Percentiles rank a stretch among this genome's conserved stretches.
Evolutionary conservation across 2,797 vertebrate species (phyloP).

Genomic region (Squalus acanthias): DNA sequence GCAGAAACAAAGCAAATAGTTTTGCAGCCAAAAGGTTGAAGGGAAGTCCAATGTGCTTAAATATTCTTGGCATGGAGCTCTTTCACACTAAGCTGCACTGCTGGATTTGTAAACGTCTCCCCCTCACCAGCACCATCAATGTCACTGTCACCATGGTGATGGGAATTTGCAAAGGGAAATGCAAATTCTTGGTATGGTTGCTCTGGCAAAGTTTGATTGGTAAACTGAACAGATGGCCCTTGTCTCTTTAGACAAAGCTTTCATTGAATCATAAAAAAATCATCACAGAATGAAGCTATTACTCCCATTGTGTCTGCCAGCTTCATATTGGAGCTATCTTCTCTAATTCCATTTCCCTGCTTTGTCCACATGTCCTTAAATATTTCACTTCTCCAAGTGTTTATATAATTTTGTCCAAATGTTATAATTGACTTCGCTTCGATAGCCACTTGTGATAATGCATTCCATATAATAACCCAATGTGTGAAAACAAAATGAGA

Average conservation of each 20-base stretch:
- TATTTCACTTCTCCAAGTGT: background rate
- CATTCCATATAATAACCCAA: background rate
- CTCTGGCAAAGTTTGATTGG: background rate
- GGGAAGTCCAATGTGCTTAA: background rate
- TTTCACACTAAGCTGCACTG: background rate
- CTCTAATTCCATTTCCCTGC: background rate
- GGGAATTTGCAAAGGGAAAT: background rate
- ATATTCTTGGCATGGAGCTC: background rate
- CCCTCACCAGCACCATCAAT: background rate
- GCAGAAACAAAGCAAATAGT: slow-evolving; percentile 24
- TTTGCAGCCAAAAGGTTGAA: slow-evolving; percentile 13
- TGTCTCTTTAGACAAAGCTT: background rate
- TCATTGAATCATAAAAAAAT: background rate
- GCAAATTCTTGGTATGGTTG: background rate
- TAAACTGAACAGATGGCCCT: slow-evolving; percentile 6
- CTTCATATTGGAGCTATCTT: background rate
- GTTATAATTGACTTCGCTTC: background rate
- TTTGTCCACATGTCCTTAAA: background rate
- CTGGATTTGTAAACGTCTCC: background rate
- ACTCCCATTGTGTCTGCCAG: background rate
- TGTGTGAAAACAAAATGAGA: background rate
- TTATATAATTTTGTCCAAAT: background rate
- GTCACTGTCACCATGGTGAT: slow-evolving; percentile 20
- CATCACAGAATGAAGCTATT: background rate
- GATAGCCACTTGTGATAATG: background rate